These are phyloP conservation scores for Phylloscopus trochiloides DNA, from an alignment of 2,113 vertebrate genomes.

Conservation along the genomic window DNA sequence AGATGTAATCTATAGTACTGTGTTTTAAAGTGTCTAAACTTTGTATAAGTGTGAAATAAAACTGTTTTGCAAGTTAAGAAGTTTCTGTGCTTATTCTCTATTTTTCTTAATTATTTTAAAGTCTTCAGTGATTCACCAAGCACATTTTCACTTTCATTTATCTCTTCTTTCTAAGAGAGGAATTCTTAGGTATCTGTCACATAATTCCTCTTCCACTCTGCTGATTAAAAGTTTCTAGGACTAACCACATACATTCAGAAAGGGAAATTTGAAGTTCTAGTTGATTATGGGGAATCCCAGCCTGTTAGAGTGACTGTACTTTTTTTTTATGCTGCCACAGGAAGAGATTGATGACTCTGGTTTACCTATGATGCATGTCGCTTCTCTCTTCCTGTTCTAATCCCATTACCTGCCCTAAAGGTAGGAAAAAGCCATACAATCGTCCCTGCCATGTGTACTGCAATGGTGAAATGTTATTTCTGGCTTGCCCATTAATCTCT, in stretches of 20 bases:
- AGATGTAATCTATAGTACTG: background rate
- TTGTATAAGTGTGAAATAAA: slow-evolving; percentile 62
- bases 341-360: slow-evolving; percentile 26
- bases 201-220: background rate
- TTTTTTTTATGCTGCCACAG: background rate
- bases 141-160: slow-evolving; percentile 1
- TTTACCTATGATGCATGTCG: slow-evolving; percentile 33
- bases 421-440: slow-evolving; percentile 20
- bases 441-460: background rate
- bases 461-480: background rate
- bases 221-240: slow-evolving; percentile 47
- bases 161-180: background rate
- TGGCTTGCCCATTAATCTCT: background rate
- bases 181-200: background rate
- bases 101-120: background rate
- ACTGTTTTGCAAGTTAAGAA: background rate
- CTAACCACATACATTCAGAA: background rate
- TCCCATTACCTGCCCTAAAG: background rate
- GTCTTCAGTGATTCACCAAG: background rate
- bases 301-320: background rate
- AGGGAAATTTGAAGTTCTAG: slow-evolving; percentile 28
- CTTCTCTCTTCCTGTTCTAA: slow-evolving; percentile 26
- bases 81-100: background rate
- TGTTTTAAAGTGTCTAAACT: slow-evolving; percentile 14
- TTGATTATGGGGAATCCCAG: slow-evolving; percentile 35